These are phyloP conservation scores for Bombus fervidus DNA, from an alignment of 1,140 invertebrate genomes.

Conservation along the genomic window DNA sequence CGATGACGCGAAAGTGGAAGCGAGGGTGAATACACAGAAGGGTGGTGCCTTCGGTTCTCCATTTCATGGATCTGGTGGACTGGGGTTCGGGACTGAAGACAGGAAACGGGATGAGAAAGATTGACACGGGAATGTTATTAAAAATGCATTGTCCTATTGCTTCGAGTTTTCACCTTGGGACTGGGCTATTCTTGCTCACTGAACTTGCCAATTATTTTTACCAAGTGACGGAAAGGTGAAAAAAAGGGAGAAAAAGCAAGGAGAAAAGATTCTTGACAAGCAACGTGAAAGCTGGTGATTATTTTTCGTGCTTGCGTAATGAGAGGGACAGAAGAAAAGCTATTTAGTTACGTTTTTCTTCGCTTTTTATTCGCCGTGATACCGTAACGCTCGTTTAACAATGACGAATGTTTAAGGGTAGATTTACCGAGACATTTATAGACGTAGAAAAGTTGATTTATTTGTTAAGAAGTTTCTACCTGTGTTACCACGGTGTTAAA, in stretches of 20 bases:
- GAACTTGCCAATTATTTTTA: slow-evolving; percentile 1
- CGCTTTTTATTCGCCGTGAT: background rate
- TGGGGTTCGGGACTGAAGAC: background rate
- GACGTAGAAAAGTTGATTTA: too few species aligned
- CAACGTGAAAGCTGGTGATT: background rate
- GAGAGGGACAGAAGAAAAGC: background rate
- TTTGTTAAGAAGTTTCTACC: too few species aligned
- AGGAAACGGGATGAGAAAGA: slow-evolving; percentile 17
- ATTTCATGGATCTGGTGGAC: background rate
- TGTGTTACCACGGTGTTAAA: too few species aligned
- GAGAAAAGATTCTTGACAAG: background rate
- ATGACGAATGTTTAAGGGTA: too few species aligned
- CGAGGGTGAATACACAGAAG: background rate
- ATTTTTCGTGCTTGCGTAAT: background rate
- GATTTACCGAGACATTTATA: too few species aligned
- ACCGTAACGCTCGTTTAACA: too few species aligned
- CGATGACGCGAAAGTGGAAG: slow-evolving; percentile 15
- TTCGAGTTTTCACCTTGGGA: background rate
- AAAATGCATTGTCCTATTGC: slow-evolving; percentile 11
- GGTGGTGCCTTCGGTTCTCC: background rate
- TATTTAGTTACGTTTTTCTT: background rate
- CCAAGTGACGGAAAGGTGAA: background rate
- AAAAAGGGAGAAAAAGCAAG: background rate
- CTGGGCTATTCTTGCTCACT: background rate
- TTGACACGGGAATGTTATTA: slow-evolving; percentile 47